phyloP scores from a whole-genome alignment of 2,113 vertebrate genomes.

The Syngnathoides biaculeatus region DNA sequence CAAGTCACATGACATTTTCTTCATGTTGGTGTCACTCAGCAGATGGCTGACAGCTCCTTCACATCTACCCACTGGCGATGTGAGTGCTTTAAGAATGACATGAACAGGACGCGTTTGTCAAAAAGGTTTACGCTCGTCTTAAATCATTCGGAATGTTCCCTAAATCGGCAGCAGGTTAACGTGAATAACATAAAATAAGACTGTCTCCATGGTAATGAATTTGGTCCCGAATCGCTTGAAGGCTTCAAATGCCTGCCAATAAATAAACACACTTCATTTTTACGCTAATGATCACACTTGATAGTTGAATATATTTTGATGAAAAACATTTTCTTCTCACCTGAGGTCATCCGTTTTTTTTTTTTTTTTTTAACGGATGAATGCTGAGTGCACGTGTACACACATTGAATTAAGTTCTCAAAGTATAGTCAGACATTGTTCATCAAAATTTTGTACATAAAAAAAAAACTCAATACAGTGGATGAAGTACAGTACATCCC shows the following conservation, averaged over 20 bases:
- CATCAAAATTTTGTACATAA: background rate
- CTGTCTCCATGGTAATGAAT: slow-evolving; percentile 24
- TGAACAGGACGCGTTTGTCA: slow-evolving; percentile 38
- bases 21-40: slow-evolving; percentile 34
- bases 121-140: slow-evolving; percentile 19
- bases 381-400: no score
- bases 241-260: background rate
- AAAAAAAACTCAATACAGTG: no score
- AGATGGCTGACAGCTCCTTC: slow-evolving; percentile 44
- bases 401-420: background rate
- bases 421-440: background rate
- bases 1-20: slow-evolving; percentile 35
- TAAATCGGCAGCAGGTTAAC: slow-evolving; percentile 7
- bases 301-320: slow-evolving; percentile 34
- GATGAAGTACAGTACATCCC: no score
- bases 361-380: no score
- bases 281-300: slow-evolving; percentile 21
- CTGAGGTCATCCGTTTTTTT: slow-evolving; percentile 53
- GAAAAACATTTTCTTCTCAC: slow-evolving; percentile 32
- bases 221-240: background rate
- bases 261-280: slow-evolving; percentile 2
- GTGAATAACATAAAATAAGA: slow-evolving; percentile 10
- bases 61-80: slow-evolving; percentile 29
- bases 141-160: slow-evolving; percentile 24
- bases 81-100: slow-evolving; percentile 33